Evolutionary conservation across 2,888 invertebrate genomes (phyloP), one percentile per base, ranked within the genome.

Genomic region (Hypomecis atomaria): DNA sequence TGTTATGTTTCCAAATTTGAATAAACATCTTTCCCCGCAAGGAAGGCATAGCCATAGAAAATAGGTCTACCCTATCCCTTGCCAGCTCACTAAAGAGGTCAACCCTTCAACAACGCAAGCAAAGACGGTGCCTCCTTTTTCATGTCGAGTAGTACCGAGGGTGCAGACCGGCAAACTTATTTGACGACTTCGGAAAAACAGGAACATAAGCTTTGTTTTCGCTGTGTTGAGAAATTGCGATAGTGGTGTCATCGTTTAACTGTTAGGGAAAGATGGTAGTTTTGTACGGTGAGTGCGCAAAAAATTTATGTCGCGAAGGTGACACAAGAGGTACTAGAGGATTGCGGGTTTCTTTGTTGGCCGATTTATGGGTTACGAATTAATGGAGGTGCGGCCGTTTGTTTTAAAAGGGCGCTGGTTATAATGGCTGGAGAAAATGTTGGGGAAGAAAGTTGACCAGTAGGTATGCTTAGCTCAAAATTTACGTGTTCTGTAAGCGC

Each of bases 61-160:
- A 11, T 13, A 60, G 42, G 9, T 66, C 59, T 37, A 40, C 7
- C 40, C 49, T 23, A 23, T 23, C 23, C 1, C 23, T 23, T 23
- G 23, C 45, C 50, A 65, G 70, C 65, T 66, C 66, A 60, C 11
- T 66, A 60, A 66, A 64, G 66, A 71, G 89, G 87, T 88, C 88
- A 90, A 89, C 90, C 90, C 90, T 90, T 89, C 85, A 82, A 70
- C 78, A 75, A 47, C 79, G 79, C 78, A 76, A 66, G 77, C 77
- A 87, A 23, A 89, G 89, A 87, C 80, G 85, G 89, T 78, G 78
- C 91, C 91, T 90, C 92, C 92, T 88, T 78, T 92, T 92, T 85
- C 90, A 85, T 92, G 92, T 92, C 81, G 77, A 66, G 71, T 60
- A 62, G 67, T 53, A 61, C 61, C 61, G 68, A 75, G 86, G 83